Percentiles rank a stretch among this genome's conserved stretches.
Evolutionary conservation across 2,888 invertebrate genomes (phyloP).

Genomic region (Stegana nigrithorax): DNA sequence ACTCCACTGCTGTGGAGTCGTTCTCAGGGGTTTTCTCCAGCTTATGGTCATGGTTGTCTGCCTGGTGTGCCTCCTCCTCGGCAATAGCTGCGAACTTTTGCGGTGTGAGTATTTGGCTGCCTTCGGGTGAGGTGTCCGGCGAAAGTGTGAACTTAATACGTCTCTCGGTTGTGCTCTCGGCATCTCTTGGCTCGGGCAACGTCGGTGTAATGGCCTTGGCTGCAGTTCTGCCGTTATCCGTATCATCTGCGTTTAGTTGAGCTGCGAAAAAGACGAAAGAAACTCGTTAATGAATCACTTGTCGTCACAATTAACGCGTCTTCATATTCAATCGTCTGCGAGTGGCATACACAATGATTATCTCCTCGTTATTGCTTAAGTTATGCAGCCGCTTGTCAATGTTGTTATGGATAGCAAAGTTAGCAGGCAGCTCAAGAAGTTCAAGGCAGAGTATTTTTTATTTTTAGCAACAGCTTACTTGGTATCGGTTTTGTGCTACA

Average conservation of each 20-base stretch:
- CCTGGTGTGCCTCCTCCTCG: constrained; percentile 49
- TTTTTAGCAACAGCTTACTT: too few relatives aligned
- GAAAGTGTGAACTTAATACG: constrained; percentile 64
- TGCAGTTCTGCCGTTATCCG: constrained; percentile 35
- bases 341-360: too few relatives aligned
- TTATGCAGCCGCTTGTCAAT: too few relatives aligned
- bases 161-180: constrained; percentile 42
- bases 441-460: too few relatives aligned
- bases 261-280: constrained; percentile 26
- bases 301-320: neutral
- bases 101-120: constrained; percentile 56
- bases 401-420: too few relatives aligned
- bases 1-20: too few relatives aligned
- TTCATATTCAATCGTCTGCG: too few relatives aligned
- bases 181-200: neutral
- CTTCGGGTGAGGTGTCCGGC: constrained; percentile 61
- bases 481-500: too few relatives aligned
- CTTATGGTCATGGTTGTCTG: constrained; percentile 40
- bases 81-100: constrained; percentile 63
- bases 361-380: too few relatives aligned
- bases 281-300: constrained; percentile 22
- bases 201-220: neutral
- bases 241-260: constrained; percentile 46
- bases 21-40: too few relatives aligned
- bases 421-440: too few relatives aligned